phyloP scores from a whole-genome alignment of 2,888 invertebrate genomes.

The Sphaeridia pumilis region DNA sequence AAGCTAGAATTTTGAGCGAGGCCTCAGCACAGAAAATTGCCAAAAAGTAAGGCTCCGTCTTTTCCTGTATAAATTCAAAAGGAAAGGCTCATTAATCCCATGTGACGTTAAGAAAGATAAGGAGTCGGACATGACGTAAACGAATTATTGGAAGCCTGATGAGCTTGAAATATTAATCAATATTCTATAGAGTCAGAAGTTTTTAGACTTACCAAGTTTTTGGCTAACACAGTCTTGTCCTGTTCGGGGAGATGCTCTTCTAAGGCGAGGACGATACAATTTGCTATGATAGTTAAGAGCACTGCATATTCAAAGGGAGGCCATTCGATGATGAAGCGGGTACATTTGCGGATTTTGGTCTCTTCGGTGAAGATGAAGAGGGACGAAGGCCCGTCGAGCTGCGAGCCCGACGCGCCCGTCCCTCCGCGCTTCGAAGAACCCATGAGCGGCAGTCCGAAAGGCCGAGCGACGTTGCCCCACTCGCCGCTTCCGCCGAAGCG shows the following conservation, averaged over 20 bases:
- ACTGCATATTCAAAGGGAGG: slow-evolving; percentile 99
- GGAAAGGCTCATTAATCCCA: too few relatives aligned
- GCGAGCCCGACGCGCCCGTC: slow-evolving; percentile 26
- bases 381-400: slow-evolving; percentile 61
- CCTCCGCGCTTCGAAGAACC: slow-evolving; percentile 19
- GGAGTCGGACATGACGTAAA: too few relatives aligned
- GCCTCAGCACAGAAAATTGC: slow-evolving; percentile 99
- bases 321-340: slow-evolving; percentile 99
- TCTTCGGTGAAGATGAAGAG: slow-evolving; percentile 97
- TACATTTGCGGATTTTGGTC: slow-evolving; percentile 86
- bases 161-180: too few relatives aligned
- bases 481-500: slow-evolving; percentile 32
- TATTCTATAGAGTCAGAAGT: too few relatives aligned
- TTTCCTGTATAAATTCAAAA: too few relatives aligned
- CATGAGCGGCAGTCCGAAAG: slow-evolving; percentile 26
- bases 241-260: slow-evolving; percentile 98
- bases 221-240: slow-evolving; percentile 98
- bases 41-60: slow-evolving; percentile 99
- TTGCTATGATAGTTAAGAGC: slow-evolving; percentile 99
- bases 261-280: slow-evolving; percentile 99
- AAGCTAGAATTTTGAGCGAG: slow-evolving; percentile 98
- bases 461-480: slow-evolving; percentile 34
- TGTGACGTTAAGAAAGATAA: too few relatives aligned
- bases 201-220: slow-evolving; percentile 92
- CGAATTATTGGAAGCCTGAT: too few relatives aligned